Percentiles rank a stretch among this genome's conserved stretches.
Conservation (phyloP, 2,113 vertebrate species). For the Tamias sibiricus region DNA sequence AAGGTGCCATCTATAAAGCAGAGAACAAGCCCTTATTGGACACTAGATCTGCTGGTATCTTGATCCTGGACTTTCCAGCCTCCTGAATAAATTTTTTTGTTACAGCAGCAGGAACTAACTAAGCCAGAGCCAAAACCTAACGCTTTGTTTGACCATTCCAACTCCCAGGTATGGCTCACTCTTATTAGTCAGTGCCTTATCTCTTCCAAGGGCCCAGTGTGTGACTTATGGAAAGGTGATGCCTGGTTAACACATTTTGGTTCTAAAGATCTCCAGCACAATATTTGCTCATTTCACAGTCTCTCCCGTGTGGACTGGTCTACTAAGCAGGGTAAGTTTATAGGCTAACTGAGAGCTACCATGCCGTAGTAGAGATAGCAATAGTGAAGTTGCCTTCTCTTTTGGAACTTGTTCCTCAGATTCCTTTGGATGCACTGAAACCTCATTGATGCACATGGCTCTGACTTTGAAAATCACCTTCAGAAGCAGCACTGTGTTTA, state of each 20-base stretch:
- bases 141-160: background rate
- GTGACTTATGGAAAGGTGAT: background rate
- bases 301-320: background rate
- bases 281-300: rapidly evolving
- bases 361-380: background rate
- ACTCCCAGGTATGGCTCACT: background rate
- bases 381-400: background rate
- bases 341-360: background rate
- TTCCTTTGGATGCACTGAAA: background rate
- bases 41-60: background rate
- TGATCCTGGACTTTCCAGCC: background rate
- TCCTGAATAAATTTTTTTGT: background rate
- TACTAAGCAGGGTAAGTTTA: background rate
- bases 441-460: background rate
- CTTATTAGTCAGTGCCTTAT: background rate
- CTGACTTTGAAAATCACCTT: slow-evolving; percentile 66
- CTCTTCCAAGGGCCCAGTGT: background rate
- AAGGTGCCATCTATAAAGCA: background rate
- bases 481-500: slow-evolving; percentile 27
- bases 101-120: background rate
- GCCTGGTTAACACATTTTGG: background rate
- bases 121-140: background rate
- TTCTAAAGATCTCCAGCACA: background rate
- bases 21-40: background rate
- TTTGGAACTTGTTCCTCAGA: background rate